phyloP scores from a whole-genome alignment of 2,888 invertebrate species.

The Heliothis peltigera region DNA sequence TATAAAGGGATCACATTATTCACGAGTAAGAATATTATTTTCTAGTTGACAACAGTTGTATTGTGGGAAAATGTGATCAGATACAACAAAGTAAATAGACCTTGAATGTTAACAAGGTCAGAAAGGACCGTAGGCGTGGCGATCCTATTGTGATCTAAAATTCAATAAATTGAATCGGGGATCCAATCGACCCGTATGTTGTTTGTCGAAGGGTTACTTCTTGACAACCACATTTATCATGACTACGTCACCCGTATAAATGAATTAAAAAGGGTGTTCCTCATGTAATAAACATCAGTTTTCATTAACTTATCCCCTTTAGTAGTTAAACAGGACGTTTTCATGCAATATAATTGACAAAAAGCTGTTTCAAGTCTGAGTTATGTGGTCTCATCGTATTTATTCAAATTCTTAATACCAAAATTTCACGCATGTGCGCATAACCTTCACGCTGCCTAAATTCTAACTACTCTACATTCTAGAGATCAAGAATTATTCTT shows the following conservation, averaged over 20 bases:
- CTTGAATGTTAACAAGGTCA: slow-evolving; percentile 60
- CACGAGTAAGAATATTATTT: slow-evolving; percentile 12
- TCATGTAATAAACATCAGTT: slow-evolving; percentile 28
- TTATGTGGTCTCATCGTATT: background rate
- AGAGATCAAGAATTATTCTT: slow-evolving; percentile 8
- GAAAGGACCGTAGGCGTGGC: slow-evolving; percentile 48
- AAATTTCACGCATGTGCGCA: too few species aligned
- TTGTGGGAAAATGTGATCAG: slow-evolving; percentile 29
- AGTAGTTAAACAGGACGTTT: slow-evolving; percentile 14
- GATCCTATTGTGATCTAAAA: slow-evolving; percentile 49
- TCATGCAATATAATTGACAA: slow-evolving; percentile 13
- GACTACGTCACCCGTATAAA: slow-evolving; percentile 19
- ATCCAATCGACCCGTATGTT: slow-evolving; percentile 49
- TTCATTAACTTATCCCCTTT: slow-evolving; percentile 22
- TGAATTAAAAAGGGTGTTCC: slow-evolving; percentile 17
- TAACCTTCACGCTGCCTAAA: background rate
- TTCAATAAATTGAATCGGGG: slow-evolving; percentile 52
- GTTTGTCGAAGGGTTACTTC: slow-evolving; percentile 36
- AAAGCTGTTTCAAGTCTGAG: slow-evolving; percentile 13
- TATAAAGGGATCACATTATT: background rate
- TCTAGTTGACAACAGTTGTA: slow-evolving; percentile 22
- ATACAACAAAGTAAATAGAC: slow-evolving; percentile 50
- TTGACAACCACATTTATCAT: slow-evolving; percentile 27
- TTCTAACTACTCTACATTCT: background rate
- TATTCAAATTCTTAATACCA: too few species aligned